Evolutionary conservation across 1,140 invertebrate species (phyloP).

Genomic region (Carposina sasakii): DNA sequence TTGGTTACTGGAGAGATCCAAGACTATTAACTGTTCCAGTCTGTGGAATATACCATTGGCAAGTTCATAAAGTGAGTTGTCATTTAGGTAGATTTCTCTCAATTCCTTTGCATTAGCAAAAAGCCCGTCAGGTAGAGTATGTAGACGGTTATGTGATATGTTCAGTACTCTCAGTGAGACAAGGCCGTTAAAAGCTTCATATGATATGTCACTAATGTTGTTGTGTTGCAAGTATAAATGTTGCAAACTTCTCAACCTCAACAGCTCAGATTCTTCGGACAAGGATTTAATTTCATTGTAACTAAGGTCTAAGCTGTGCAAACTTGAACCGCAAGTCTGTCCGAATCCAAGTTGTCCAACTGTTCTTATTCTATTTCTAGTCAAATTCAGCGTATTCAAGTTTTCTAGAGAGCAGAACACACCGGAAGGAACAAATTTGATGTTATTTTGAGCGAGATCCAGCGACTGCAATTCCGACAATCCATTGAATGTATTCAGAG

Average conservation of each 20-base stretch:
- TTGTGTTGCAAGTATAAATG: conserved; percentile 87
- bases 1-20: conserved; percentile 91
- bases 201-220: conserved; percentile 84
- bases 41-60: conserved; percentile 87
- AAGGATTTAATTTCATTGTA: conserved; percentile 83
- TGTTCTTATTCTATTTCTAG: conserved; percentile 83
- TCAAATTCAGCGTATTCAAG: conserved; percentile 87
- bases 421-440: conserved; percentile 81
- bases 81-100: conserved; percentile 86
- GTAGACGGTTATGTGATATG: conserved; percentile 86
- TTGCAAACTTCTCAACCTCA: conserved; percentile 81
- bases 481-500: conserved; percentile 79
- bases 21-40: conserved; percentile 85
- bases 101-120: conserved; percentile 85
- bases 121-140: conserved; percentile 82
- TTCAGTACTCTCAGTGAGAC: conserved; percentile 85
- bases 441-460: conserved; percentile 87
- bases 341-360: conserved; percentile 82
- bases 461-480: conserved; percentile 84
- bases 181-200: conserved; percentile 83
- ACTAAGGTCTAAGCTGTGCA: conserved; percentile 85
- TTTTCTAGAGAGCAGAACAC: conserved; percentile 85
- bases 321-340: conserved; percentile 72
- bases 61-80: conserved; percentile 85
- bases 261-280: conserved; percentile 80